Evolutionary conservation across 1,140 invertebrate genomes (phyloP).

Genomic region (Drosophila micromelanica): DNA sequence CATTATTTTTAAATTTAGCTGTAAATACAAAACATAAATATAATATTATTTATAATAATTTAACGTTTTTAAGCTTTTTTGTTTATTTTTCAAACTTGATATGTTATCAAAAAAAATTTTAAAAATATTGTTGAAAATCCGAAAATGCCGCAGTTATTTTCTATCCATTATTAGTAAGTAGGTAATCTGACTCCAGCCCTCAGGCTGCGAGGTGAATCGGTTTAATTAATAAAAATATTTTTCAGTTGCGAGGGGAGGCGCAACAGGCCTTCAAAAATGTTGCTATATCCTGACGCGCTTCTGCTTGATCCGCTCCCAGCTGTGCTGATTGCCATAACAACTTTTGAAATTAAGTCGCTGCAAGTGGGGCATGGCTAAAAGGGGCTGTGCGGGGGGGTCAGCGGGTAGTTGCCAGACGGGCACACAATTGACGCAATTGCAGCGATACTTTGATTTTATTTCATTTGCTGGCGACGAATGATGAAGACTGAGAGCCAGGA

Average conservation of each 20-base stretch:
- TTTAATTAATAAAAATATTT: conserved; percentile 6
- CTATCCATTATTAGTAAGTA: neutral
- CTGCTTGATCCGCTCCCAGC: conserved; percentile 31
- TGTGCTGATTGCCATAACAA: conserved; percentile 77
- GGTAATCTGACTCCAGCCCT: neutral
- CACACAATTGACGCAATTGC: conserved; percentile 79
- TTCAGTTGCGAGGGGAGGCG: neutral
- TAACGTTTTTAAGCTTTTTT: too few species aligned
- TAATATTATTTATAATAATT: too few species aligned
- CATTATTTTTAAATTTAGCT: too few species aligned
- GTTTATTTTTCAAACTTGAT: too few species aligned
- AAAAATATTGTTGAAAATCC: too few species aligned
- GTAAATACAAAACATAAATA: too few species aligned
- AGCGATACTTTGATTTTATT: conserved; percentile 81
- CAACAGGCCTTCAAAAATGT: conserved; percentile 17
- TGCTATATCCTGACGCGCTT: neutral
- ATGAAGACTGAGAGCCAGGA: conserved; percentile 10
- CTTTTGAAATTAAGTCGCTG: conserved; percentile 80
- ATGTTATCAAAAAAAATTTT: too few species aligned
- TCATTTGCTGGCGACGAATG: conserved; percentile 65
- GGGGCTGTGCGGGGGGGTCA: neutral
- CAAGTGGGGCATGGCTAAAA: conserved; percentile 35
- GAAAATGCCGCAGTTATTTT: neutral
- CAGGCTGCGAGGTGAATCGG: neutral
- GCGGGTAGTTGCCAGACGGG: neutral